Base-by-base conservation (phyloP, 2,113 vertebrate species). In the Synodontis membranacea region DNA sequence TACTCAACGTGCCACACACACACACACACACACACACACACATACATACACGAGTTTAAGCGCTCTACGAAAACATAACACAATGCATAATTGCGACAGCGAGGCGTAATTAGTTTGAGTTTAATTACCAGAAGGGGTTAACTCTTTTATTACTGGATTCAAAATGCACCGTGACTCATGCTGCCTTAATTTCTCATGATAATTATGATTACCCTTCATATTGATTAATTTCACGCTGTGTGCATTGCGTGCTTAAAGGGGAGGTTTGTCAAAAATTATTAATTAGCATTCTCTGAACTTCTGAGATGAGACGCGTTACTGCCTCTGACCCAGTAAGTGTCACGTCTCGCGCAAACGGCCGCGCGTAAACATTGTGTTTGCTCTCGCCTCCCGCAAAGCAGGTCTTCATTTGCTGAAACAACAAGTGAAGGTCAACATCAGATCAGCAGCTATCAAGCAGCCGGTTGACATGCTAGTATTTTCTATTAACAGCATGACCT, bases 11-110 rank as follows among this genome's bases (percentile, higher is more conserved):
- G 58, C 66, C 56, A 48, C 79, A 44, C 34, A 88, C 82, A 86
- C 87, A 86, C 80, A 88, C 78, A 86, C 88, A 88, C 89, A 84
- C 46, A 48, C 80, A 74, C 86, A 90, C 86, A 87, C 89, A 82
- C 90, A 85, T 86, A 86, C 84, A n/a, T n/a, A n/a, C n/a, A n/a
- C n/a, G n/a, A n/a, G 88, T 86, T 48, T 87, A 83, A 84, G 64
- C 68, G 88, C 60, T 91, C 88, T 85, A 89, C 86, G 81, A 93
- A 93, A 90, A 92, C 80, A 87, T 87, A 75, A 83, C 86, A 76
- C 75, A 84, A 76, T 82, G 84, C 72, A 58, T 89, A 89, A 88
- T 89, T 89, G 87, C 76, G 83, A 85, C 79, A 87, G 62, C 46
- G 80, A 44, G 72, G 81, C 66, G 60, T 85, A 89, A 89, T 86